Base-by-base conservation (phyloP, 2,797 vertebrate genomes). In the Gouania willdenowi region DNA sequence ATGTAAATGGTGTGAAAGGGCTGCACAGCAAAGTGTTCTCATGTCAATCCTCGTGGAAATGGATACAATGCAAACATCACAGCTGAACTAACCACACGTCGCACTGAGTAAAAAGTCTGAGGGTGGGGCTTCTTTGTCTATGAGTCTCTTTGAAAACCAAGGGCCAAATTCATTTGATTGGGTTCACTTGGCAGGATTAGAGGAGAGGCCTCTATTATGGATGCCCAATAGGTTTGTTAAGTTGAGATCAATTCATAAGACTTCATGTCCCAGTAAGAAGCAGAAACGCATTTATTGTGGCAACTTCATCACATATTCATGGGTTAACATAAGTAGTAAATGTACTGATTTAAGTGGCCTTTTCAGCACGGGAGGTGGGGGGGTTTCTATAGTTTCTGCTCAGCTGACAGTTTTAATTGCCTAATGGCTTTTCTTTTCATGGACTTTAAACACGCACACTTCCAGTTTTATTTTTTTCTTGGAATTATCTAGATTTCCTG, bases 1-100 rank as follows among this genome's bases (percentile, higher is more conserved):
- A 94, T 93, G 92, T 92, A 94, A 93, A 95, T 92, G 91, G 93
- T 95, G 93, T 97, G 93, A 98, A 98, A 97, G 94, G 92, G 89
- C 92, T 90, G 91, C 94, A 95, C 91, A 93, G 94, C 91, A 92
- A 94, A 97, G 96, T 97, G 95, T 98, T 97, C 96, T 97, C 95
- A 93, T 94, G 92, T 96, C 91, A 91, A 88, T 92, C 91, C 95
- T 93, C 90, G 91, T 98, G 93, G 96, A 99, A 95, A 99, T 97
- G 94, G 95, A 98, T 98, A 99, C 95, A 99, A 99, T 99, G 93
- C 95, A 99, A 99, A 99, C 96, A 99, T 96, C 92, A 95, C 93
- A 96, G 94, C 93, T 95, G 93, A 96, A 97, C 93, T 91, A 93
- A 91, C 81, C 82, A 89, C 89, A 91, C 94, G 94, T 94, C 93